Base-by-base conservation (phyloP, 2,888 invertebrate genomes). In the Caenorhabditis panamensis region DNA sequence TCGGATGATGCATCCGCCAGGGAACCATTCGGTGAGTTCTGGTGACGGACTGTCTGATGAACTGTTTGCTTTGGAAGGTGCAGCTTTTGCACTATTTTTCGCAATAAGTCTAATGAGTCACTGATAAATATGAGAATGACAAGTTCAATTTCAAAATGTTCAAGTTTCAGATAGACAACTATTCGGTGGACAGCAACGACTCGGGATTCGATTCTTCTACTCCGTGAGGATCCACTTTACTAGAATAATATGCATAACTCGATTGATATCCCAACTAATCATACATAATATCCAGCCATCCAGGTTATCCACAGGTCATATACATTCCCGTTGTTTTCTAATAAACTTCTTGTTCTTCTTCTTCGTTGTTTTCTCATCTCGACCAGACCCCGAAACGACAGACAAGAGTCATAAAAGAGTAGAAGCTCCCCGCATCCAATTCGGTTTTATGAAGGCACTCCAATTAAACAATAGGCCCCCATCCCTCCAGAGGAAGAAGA, bases 401-500 rank as follows among this genome's bases (percentile, higher is more conserved):
- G n/a, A n/a, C n/a, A 53, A 51, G 51, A 41, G 59, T 24, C 53
- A 71, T 71, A 62, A 71, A 71, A 69, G 51, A 61, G 26, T 41
- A 41, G 41, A 41, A 41, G 8, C 53, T 58, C 61, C 24, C 59
- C 51, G 20, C 49, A 49, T 62, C 54, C 72, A 63, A 63, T 72
- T 72, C 63, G 56, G 63, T 63, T 72, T 72, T 72, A 72, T 63
- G 63, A 72, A 73, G 73, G 47, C 64, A 64, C 64, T 62, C 62
- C 53, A 71, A 71, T 71, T 71, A 71, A 71, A 62, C 71, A 71
- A 69, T 69, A 58, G 61, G 41, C 5, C 6, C 36, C 36, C 8
- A 9, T 16, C 41, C 62, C 54, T 59, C 62, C 47, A 22, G 20
- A 26, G 18, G 53, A 61, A 31, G 69, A 61, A 8, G 20, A 37